Conservation (phyloP, 1,140 invertebrate genomes). For the Drosophila takahashii region DNA sequence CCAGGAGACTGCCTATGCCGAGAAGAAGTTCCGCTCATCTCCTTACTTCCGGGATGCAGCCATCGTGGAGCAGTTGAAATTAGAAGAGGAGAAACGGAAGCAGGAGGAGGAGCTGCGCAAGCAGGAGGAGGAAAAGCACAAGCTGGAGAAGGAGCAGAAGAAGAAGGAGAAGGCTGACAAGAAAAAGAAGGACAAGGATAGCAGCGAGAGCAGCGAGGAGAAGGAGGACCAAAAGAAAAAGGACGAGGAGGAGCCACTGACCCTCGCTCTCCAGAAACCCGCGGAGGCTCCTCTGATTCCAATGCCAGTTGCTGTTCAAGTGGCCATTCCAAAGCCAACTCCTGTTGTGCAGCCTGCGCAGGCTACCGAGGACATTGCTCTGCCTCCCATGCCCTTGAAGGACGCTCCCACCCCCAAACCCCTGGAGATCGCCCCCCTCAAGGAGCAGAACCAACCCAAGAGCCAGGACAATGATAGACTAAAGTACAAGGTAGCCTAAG, state of each 20-base stretch:
- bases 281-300: not conserved
- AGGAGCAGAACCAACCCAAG: conserved; percentile 20
- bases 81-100: conserved; percentile 8
- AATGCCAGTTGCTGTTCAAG: conserved; percentile 15
- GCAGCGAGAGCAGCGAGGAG: conserved; percentile 63
- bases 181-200: conserved; percentile 34
- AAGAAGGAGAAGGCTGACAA: conserved; percentile 29
- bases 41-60: conserved; percentile 63
- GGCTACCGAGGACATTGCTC: conserved; percentile 36
- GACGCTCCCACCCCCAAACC: conserved; percentile 22
- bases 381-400: conserved; percentile 62
- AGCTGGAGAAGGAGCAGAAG: conserved; percentile 38
- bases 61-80: conserved; percentile 27
- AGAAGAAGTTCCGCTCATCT: conserved; percentile 69
- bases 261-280: conserved; percentile 18
- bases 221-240: conserved; percentile 29
- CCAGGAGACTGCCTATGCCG: conserved; percentile 69
- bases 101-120: conserved; percentile 4
- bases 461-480: conserved; percentile 51
- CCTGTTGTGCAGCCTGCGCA: not conserved
- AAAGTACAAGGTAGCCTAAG: conserved; percentile 56
- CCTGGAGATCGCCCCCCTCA: conserved; percentile 19
- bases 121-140: conserved; percentile 9
- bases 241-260: not conserved
- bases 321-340: not conserved